Base-by-base conservation (phyloP, 1,140 invertebrate species). In the Araneus ventricosus region DNA sequence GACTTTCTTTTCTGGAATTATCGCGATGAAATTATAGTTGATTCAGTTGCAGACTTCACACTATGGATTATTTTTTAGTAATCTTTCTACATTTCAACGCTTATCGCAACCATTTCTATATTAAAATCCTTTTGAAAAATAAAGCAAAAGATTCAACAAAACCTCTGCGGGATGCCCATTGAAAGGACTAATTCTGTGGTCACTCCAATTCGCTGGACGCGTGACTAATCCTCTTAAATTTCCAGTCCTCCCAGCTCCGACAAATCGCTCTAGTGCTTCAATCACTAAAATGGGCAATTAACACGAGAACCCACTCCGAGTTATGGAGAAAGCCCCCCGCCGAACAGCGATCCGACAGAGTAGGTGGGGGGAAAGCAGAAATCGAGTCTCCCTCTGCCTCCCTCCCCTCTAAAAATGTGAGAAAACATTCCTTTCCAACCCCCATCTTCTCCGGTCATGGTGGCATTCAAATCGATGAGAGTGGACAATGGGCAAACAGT, bases 271-370 rank as follows among this genome's bases (percentile, higher is more conserved):
- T 27, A 84, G 80, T 84, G 80, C 61, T 88, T 88, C 87, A 88
- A 88, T 88, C 87, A 70, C 39, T 6, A 27, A 88, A 88, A 88
- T 75, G 63, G 87, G 87, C 87, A 88, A 88, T 88, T 88, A 67
- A 45, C 87, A 88, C 87, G 63, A 88, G 63, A 59, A 52, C 59
- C 63, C 34, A 22, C 41, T 37, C 30, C 10, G 30, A 75, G 67
- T 75, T 75, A 57, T 34, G 84, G 57, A 34, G 41, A 52, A 22
- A 24, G 52, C 59, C 87, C 34, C 63, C 67, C 57, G 34, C 45
- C 80, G 39, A 52, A 20, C 37, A n/a, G 17, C 20, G 24, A 84
- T 84, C 39, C 27, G 17, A 30, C 45, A 17, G 45, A 52, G 79
- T 37, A 10, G 70, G 4, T 10, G 27, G 10, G 27, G 3, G 30